A percentile compares a stretch with the other conserved stretches of the same genome.
Conservation (phyloP, 2,888 invertebrate genomes). For the Catonia carolina region DNA sequence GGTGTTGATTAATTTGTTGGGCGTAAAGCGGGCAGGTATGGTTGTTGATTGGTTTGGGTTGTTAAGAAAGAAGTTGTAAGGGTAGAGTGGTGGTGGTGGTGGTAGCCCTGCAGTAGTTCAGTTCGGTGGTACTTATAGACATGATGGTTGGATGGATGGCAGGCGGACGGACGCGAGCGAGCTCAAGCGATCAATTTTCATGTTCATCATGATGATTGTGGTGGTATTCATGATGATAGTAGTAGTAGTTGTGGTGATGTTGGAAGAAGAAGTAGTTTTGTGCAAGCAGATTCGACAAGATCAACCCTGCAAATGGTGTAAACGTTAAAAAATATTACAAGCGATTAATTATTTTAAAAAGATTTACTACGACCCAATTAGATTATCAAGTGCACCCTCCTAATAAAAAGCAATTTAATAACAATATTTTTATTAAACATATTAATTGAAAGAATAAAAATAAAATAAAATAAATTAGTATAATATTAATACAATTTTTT, state of each 20-base stretch:
- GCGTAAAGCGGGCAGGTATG: slow-evolving; percentile 29
- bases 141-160: slow-evolving; percentile 2
- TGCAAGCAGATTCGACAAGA: slow-evolving; percentile 25
- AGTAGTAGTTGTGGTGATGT: slow-evolving; percentile 17
- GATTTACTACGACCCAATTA: no score
- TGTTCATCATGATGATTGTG: slow-evolving; percentile 11
- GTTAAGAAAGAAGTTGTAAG: slow-evolving; percentile 14
- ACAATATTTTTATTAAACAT: no score
- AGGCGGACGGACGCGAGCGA: no score
- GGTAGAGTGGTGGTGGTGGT: slow-evolving; percentile 6
- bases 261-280: slow-evolving; percentile 21
- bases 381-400: no score
- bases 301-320: slow-evolving; percentile 23
- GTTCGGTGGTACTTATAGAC: no score
- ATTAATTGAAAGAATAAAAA: neutral
- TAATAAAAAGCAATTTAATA: no score
- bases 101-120: no score
- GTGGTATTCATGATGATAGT: slow-evolving; percentile 20
- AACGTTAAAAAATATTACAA: slow-evolving; percentile 3
- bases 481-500: no score
- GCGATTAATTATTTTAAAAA: no score
- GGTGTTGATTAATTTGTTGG: slow-evolving; percentile 30
- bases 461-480: neutral
- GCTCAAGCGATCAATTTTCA: no score
- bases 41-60: slow-evolving; percentile 25